Base-by-base conservation (phyloP, 2,113 vertebrate species). In the Cyphomyrus plagiostoma region DNA sequence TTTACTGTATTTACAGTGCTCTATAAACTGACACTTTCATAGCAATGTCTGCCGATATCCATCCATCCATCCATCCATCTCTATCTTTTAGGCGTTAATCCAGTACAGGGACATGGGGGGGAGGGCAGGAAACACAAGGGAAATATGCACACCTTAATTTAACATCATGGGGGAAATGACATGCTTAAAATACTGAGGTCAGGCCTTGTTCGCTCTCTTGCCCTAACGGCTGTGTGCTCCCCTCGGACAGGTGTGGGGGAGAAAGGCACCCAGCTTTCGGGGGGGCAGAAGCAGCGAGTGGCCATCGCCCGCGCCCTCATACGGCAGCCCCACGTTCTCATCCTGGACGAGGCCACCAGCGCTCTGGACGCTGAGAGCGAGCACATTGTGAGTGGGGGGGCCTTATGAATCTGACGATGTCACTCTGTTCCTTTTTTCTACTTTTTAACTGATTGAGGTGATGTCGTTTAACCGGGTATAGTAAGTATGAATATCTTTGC, bases 281-380 rank as follows among this genome's bases (percentile, higher is more conserved):
- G 98, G 0, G 98, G 98, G 3, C 98, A 99, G 95, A 99, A 99
- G 92, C 98, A 99, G 92, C 95, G 98, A 35, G 98, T 99, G 86
- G 98, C 98, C 21, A 97, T 99, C 52, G 98, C 98, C 9, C 96
- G 98, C 89, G 98, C 98, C 45, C 94, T 99, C 90, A 97, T 99
- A 91, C 95, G 98, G 89, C 90, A 95, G 4, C 98, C 98, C 1
- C 95, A 94, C 0, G 96, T 99, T 91, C 97, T 99, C 0, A 96
- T 99, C 91, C 94, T 99, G 95, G 98, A 99, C 0, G 98, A 99
- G 93, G 98, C 98, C 62, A 99, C 98, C 19, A 99, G 98, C 0
- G 98, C 98, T 0, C 95, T 99, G 93, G 98, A 99, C 8, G 96
- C 97, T 0, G 98, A 99, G 90, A 99, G 98, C 0, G 98, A 99